Conservation (phyloP, 2,113 vertebrate genomes). For the Grammomys dolichurus region DNA sequence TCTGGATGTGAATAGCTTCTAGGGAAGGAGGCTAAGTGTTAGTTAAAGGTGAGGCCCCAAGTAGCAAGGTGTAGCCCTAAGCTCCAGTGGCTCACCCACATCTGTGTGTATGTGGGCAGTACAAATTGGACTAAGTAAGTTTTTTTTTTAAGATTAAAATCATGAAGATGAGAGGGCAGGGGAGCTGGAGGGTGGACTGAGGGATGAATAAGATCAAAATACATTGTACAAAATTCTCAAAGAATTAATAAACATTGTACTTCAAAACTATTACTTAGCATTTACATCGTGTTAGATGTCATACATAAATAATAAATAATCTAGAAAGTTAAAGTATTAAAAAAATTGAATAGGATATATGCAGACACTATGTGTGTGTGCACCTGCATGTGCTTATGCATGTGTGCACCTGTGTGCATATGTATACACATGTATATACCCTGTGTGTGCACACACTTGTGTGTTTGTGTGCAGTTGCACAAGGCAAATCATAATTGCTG, state of each 20-base stretch:
- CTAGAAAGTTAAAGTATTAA: background rate
- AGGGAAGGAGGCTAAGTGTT: background rate
- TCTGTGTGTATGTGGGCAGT: background rate
- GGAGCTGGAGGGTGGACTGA: background rate
- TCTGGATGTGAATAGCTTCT: too few species aligned
- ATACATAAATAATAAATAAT: background rate
- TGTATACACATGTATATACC: background rate
- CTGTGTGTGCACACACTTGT: background rate
- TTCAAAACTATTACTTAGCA: background rate
- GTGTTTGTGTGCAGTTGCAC: background rate
- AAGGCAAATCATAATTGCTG: too few species aligned
- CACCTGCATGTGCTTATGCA: too few species aligned
- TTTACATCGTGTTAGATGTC: background rate
- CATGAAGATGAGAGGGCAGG: background rate
- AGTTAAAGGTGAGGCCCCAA: background rate
- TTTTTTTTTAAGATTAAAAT: background rate
- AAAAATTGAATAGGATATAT: background rate
- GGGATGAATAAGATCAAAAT: background rate
- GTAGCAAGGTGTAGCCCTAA: too few species aligned
- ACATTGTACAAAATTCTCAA: background rate
- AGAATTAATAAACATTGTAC: background rate
- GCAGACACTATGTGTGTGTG: background rate
- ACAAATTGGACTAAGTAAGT: background rate
- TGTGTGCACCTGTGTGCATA: background rate
- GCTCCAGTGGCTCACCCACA: background rate